These are phyloP conservation scores for Drosophila ercepeae DNA, from an alignment of 1,140 invertebrate genomes.

Conservation along the genomic window DNA sequence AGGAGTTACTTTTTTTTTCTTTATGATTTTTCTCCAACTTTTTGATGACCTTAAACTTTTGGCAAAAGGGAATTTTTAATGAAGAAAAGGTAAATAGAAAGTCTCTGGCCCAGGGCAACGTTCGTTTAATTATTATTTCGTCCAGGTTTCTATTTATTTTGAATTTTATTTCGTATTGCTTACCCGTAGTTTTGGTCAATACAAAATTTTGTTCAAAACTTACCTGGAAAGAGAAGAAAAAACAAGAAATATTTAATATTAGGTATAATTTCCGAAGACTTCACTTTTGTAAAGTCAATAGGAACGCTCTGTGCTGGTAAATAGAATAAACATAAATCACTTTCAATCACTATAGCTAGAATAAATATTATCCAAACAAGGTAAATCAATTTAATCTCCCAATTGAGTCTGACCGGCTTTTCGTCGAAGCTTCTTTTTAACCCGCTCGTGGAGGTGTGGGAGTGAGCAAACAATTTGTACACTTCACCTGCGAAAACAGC, in stretches of 20 bases:
- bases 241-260: neutral
- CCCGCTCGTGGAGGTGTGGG: slow-evolving; percentile 11
- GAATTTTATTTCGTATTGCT: too few species aligned
- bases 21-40: slow-evolving; percentile 4
- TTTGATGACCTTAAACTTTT: slow-evolving; percentile 36
- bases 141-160: neutral
- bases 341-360: slow-evolving; percentile 45
- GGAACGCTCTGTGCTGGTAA: slow-evolving; percentile 2
- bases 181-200: slow-evolving; percentile 1
- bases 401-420: slow-evolving; percentile 36
- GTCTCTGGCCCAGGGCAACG: slow-evolving; percentile 15
- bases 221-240: slow-evolving; percentile 32
- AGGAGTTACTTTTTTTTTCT: slow-evolving; percentile 17
- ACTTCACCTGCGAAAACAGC: slow-evolving; percentile 48
- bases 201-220: slow-evolving; percentile 13
- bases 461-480: slow-evolving; percentile 44
- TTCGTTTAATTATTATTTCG: slow-evolving; percentile 1
- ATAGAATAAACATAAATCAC: slow-evolving; percentile 40
- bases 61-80: slow-evolving; percentile 3
- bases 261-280: too few species aligned
- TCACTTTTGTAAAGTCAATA: slow-evolving; percentile 28
- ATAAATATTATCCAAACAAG: slow-evolving; percentile 46
- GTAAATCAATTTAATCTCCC: slow-evolving; percentile 50
- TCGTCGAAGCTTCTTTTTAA: neutral
- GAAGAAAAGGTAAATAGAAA: slow-evolving; percentile 15